Evolutionary conservation across 2,113 vertebrate species (phyloP), one percentile per base, ranked within the genome.

Genomic region (Callospermophilus lateralis): DNA sequence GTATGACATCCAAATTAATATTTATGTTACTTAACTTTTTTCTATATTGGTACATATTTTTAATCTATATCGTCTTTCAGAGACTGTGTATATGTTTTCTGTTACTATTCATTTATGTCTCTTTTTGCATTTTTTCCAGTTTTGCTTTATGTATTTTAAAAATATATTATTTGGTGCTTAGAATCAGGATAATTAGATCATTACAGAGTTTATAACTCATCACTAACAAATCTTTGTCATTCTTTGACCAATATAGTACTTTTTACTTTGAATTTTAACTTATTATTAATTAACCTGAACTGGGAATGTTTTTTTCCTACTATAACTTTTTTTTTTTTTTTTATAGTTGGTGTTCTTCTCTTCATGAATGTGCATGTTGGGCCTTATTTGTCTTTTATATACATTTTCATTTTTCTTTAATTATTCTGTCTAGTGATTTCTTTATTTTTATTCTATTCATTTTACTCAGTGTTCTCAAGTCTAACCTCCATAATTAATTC

Each of bases 111-210:
- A 84, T 81, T 89, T 80, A 22, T 80, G 10, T 92, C 37, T 92
- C 11, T 89, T 94, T 13, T 37, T 70, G 1, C 12, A 10, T 80
- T 24, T 48, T 78, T 89, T 94, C 30, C 30, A 85, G 12, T 30
- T 92, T 90, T 97, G 73, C 85, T 84, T 84, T 88, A 58, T 68
- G 26, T 67, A 26, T 86, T 72, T 95, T 76, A 24, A 13, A 73
- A 9, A 32, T 81, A 53, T 55, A 70, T 78, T 94, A 90, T 76
- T 90, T 84, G 34, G 22, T 76, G 4, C 24, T 85, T 91, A 88
- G 17, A 80, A 9, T 85, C 53, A 68, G 37, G 5, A 77, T 81
- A 76, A 16, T 90, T 65, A 76, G 20, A 34, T 37, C 9, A 37
- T 28, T 83, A 51, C 13, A 78, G 48, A 77, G 4, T 58, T 0